Evolutionary conservation across 2,113 vertebrate species (phyloP), one percentile per base, ranked within the genome.

Genomic region (Pachycephala philippinensis): DNA sequence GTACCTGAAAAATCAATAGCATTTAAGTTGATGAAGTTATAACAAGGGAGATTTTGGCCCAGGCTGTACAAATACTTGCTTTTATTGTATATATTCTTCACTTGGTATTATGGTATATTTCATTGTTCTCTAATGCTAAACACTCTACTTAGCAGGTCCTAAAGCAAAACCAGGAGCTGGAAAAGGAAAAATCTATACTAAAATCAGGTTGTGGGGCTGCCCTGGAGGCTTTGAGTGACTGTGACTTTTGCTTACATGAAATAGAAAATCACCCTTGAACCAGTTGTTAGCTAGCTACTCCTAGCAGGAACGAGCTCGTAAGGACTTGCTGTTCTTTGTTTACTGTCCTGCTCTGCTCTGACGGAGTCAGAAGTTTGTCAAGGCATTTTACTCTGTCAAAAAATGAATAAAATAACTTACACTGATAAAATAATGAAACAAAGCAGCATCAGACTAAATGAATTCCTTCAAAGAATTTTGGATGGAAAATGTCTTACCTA

Each of bases 1-100:
- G 64, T 77, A 94, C 45, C 92, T 82, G 76, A 82, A 95, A 96
- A 96, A 96, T 96, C 92, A 84, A 96, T 95, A 93, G 68, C 72
- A 68, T 94, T 95, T 92, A 75, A 89, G 68, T 7, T 96, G 90
- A 92, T 90, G 72, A 94, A 93, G 72, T 92, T 95, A 49, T n/a
- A 94, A 81, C 72, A 86, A 56, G 68, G 64, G 45, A 39, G 49
- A 86, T 90, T 88, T 72, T 90, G 87, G 71, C 64, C 76, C 39
- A 64, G 39, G 39, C 40, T 85, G n/a, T 91, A 80, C 44, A 88
- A 94, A 96, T 59, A 53, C 77, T 91, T 94, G 66, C 40, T 80
- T 89, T 71, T 80, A 78, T 77, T 88, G 63, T 68, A 77, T 44
- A n/a, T 74, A 52, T 87, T 87, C 69, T 93, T 94, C 88, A 71